These are phyloP conservation scores for Archivesica marissinica DNA, from an alignment of 1,140 invertebrate species.

Conservation along the genomic window DNA sequence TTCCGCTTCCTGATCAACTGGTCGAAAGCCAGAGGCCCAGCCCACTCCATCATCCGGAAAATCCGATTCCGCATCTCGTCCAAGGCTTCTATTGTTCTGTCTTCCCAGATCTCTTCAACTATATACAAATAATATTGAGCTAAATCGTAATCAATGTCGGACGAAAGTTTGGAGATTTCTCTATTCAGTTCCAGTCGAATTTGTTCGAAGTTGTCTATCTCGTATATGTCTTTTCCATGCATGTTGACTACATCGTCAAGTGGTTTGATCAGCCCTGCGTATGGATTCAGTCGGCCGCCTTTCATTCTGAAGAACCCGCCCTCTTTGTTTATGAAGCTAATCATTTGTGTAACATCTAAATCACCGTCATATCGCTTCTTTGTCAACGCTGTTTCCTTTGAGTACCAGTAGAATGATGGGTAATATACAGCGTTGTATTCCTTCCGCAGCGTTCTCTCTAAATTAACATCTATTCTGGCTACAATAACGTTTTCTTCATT, in stretches of 20 bases:
- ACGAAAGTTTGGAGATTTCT: constrained; percentile 16
- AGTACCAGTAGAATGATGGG: constrained; percentile 59
- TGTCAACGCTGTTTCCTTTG: not conserved
- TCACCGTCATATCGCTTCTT: constrained; percentile 46
- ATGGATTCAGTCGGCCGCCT: constrained; percentile 46
- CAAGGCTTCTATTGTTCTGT: constrained; percentile 49
- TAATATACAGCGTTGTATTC: constrained; percentile 3
- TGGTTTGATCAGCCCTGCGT: constrained; percentile 53
- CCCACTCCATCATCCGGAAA: constrained; percentile 27
- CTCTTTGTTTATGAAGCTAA: constrained; percentile 49
- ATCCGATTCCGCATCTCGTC: constrained; percentile 44
- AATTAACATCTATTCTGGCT: constrained; percentile 50
- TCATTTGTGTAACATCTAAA: constrained; percentile 40
- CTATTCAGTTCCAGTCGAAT: constrained; percentile 10
- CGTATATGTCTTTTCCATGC: constrained; percentile 51
- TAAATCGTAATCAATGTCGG: constrained; percentile 23
- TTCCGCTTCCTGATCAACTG: constrained; percentile 50
- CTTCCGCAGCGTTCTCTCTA: constrained; percentile 16
- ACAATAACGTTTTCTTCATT: constrained; percentile 45
- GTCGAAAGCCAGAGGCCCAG: constrained; percentile 41
- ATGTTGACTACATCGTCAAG: constrained; percentile 35
- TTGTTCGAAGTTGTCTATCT: constrained; percentile 17
- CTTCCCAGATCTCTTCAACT: constrained; percentile 44
- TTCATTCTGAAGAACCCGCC: constrained; percentile 27
- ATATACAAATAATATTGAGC: constrained; percentile 37